Evolutionary conservation across 2,888 invertebrate species (phyloP), one percentile per base, ranked within the genome.

Genomic region (Aproaerema taeniolella): DNA sequence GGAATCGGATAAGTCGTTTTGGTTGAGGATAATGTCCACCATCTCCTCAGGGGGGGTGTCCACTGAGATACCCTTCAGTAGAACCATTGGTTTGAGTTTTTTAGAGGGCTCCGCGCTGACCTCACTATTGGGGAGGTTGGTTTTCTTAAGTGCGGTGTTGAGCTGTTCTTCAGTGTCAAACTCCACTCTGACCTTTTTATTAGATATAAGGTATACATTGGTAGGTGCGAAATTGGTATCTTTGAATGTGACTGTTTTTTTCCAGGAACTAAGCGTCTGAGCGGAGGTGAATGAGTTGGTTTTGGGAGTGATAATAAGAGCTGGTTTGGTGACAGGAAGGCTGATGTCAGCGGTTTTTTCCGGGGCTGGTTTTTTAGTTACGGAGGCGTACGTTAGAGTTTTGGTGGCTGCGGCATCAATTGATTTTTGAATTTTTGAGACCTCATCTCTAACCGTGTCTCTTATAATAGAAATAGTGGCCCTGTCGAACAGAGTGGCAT

Each of bases 61-160:
- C 5, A n/a, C 9, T 7, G 9, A 16, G 1, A 31, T 16, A 1
- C 40, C 40, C 11, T 40, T 40, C 2, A 40, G 13, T 0, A 35
- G 20, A 15, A 40, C 1, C 40, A 40, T 40, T 2, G 40, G 40
- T 7, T 4, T 9, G 2, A 40, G 31, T 9, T 13, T 36, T 8
- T 10, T 15, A 8, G 30, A 10, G 1, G 31, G n/a, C 13, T 40
- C 35, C 1, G 31, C 40, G 4, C n/a, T 14, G 9, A 40, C 11
- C 1, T 24, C 12, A n/a, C 26, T 9, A 8, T 9, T 5, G n/a
- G 7, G 2, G 10, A 2, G 13, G 2, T 20, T 1, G n/a, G 31
- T 4, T 2, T 16, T n/a, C 10, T 12, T 10, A 1, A 38, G 25
- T 8, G 20, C 24, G 6, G 11, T 28, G 15, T 38, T 24, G 1